Conservation (phyloP, 1,140 invertebrate species). For the Pomacea maculata region DNA sequence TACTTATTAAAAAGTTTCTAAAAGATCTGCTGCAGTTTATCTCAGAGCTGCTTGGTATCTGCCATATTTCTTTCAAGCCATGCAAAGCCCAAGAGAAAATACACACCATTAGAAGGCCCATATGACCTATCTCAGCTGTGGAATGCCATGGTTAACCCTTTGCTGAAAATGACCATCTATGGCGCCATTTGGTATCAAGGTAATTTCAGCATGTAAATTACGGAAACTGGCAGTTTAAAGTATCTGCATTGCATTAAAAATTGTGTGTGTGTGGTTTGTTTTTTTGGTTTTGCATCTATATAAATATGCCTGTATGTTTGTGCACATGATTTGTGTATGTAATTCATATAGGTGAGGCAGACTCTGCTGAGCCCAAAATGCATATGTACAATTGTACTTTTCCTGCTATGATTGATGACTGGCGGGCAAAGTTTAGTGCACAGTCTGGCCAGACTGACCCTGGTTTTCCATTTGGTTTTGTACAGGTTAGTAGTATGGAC, state of each 20-base stretch:
- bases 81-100: too few relatives aligned
- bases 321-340: neutral
- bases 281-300: neutral
- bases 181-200: conserved; percentile 60
- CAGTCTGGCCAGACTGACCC: conserved; percentile 41
- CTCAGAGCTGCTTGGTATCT: too few relatives aligned
- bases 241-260: neutral
- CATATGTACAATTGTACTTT: conserved; percentile 56
- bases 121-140: conserved; percentile 36
- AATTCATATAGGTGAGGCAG: conserved; percentile 11
- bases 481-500: conserved; percentile 45
- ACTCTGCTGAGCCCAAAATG: conserved; percentile 12
- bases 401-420: conserved; percentile 55
- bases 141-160: conserved; percentile 58
- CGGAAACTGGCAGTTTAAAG: neutral
- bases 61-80: too few relatives aligned
- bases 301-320: conserved; percentile 4
- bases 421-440: conserved; percentile 47
- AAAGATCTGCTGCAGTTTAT: too few relatives aligned
- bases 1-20: too few relatives aligned
- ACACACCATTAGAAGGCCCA: conserved; percentile 4
- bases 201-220: conserved; percentile 13
- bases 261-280: neutral
- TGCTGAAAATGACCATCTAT: conserved; percentile 51
- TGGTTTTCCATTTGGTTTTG: conserved; percentile 62